Evolutionary conservation across 2,888 invertebrate species (phyloP).

Genomic region (Helicoverpa assulta): DNA sequence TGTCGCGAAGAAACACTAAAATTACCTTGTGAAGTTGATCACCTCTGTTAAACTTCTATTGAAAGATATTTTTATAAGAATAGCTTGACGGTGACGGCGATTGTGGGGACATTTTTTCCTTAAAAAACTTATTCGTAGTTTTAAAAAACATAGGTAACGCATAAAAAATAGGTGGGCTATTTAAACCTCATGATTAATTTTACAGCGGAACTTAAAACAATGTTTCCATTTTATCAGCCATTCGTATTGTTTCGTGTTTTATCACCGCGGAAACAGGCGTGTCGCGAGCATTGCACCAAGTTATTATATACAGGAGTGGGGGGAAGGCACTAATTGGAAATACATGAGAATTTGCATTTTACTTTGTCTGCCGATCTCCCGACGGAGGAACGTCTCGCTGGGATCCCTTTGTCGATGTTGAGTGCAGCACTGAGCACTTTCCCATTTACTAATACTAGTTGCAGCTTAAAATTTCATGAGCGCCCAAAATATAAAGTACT

Average conservation of each 20-base stretch:
- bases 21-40: too few relatives aligned
- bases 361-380: constrained; percentile 83
- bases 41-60: too few relatives aligned
- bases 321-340: constrained; percentile 82
- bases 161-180: background rate
- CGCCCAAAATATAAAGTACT: constrained; percentile 18
- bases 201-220: constrained; percentile 3
- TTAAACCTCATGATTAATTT: background rate
- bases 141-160: background rate
- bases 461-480: constrained; percentile 38
- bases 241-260: constrained; percentile 16
- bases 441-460: constrained; percentile 46
- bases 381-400: constrained; percentile 71
- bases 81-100: background rate
- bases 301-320: constrained; percentile 63
- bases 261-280: constrained; percentile 28
- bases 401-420: constrained; percentile 73
- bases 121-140: constrained; percentile 12
- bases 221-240: background rate
- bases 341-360: constrained; percentile 89
- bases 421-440: constrained; percentile 51
- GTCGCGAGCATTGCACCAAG: constrained; percentile 55
- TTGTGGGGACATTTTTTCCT: constrained; percentile 13
- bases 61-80: too few relatives aligned
- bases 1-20: constrained; percentile 8